A percentile compares a stretch with the other conserved stretches of the same genome.
These are phyloP conservation scores for Cotesia glomerata DNA, from an alignment of 1,140 invertebrate genomes.

Conservation along the genomic window DNA sequence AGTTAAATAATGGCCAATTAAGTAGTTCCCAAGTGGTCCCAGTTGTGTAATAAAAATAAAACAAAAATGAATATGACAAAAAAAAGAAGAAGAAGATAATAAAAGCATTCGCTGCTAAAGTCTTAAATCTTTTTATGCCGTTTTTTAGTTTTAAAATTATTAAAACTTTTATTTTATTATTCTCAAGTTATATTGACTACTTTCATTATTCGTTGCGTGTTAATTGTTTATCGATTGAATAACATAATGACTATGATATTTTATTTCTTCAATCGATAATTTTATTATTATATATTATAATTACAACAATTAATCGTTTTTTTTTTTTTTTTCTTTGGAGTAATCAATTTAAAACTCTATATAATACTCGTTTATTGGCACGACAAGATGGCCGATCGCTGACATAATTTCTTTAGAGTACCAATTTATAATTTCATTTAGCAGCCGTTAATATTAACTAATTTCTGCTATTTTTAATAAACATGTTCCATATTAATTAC, in stretches of 20 bases:
- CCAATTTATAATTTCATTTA: background rate
- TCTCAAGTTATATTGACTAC: slow-evolving; percentile 50
- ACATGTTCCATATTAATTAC: no score
- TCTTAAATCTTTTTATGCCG: no score
- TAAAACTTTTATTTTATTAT: slow-evolving; percentile 15
- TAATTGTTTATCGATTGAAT: slow-evolving; percentile 37
- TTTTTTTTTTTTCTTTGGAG: slow-evolving; percentile 12
- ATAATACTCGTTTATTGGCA: slow-evolving; percentile 37
- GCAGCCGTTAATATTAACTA: background rate
- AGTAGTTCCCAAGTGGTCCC: slow-evolving; percentile 19
- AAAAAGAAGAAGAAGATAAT: background rate
- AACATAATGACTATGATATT: slow-evolving; percentile 15
- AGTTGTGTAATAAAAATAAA: slow-evolving; percentile 2
- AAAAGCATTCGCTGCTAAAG: no score
- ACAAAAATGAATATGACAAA: background rate
- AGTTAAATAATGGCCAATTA: background rate
- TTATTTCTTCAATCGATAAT: background rate
- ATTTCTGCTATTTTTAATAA: background rate
- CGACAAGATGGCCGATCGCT: slow-evolving; percentile 33
- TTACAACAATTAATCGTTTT: background rate
- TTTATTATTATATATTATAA: background rate
- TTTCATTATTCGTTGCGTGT: slow-evolving; percentile 53
- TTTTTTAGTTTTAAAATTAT: no score
- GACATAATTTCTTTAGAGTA: slow-evolving; percentile 15
- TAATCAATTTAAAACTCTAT: slow-evolving; percentile 14